phyloP scores from a whole-genome alignment of 1,140 invertebrate genomes.

The Pantala flavescens region DNA sequence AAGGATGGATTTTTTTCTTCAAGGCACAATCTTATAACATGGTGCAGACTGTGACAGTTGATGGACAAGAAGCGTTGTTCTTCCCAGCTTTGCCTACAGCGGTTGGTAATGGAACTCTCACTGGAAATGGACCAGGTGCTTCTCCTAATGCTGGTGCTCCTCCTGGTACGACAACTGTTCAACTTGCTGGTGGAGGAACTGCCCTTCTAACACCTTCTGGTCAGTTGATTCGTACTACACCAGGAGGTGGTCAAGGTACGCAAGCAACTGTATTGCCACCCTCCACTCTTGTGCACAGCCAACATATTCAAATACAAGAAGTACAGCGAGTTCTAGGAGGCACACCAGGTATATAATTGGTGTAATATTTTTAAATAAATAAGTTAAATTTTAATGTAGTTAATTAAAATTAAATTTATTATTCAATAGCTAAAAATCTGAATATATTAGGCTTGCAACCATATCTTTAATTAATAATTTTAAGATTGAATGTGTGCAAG shows the following conservation, averaged over 20 bases:
- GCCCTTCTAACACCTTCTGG: conserved; percentile 45
- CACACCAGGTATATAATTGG: not conserved
- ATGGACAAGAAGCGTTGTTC: conserved; percentile 84
- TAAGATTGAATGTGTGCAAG: too few species aligned
- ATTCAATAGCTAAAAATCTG: too few species aligned
- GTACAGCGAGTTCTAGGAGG: not conserved
- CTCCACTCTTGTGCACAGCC: not conserved
- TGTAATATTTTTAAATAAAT: too few species aligned
- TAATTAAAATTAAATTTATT: too few species aligned
- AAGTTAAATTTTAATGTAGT: too few species aligned
- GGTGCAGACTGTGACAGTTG: conserved; percentile 80
- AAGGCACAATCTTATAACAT: not conserved
- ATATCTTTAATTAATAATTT: too few species aligned
- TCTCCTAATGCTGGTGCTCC: not conserved
- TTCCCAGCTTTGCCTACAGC: conserved; percentile 46
- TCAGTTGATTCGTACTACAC: conserved; percentile 47
- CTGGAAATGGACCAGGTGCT: not conserved
- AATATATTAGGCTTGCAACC: too few species aligned
- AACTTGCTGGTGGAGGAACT: conserved; percentile 12
- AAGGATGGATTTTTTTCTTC: not conserved
- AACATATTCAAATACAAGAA: not conserved
- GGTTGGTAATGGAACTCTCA: not conserved
- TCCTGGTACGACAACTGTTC: conserved; percentile 22
- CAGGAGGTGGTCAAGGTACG: not conserved
- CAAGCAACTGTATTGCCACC: not conserved